These are phyloP conservation scores for Aphrocallistes beatrix DNA, from an alignment of 37 sponge, comb jelly and placozoan species.

Conservation along the genomic window DNA sequence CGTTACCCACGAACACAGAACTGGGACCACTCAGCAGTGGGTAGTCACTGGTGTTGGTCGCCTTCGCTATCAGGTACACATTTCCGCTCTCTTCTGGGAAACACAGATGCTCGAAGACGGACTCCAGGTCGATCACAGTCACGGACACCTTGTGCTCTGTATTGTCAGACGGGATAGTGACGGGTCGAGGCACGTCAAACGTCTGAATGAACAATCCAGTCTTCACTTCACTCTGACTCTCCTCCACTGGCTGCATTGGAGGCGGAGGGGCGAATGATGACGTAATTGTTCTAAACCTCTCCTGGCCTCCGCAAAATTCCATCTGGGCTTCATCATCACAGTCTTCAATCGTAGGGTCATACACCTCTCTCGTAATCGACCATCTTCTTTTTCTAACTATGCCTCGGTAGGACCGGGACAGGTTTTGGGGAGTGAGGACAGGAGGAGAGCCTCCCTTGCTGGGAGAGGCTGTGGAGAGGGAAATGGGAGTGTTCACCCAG, in stretches of 20 bases:
- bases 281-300: too few species aligned
- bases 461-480: slow-evolving; percentile 38
- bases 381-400: too few species aligned
- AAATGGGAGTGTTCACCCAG: slow-evolving; percentile 31
- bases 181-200: background rate
- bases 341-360: too few species aligned
- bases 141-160: slow-evolving; percentile 24
- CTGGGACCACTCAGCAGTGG: slow-evolving; percentile 22
- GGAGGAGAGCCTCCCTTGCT: slow-evolving; percentile 34
- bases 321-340: too few species aligned
- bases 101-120: slow-evolving; percentile 20
- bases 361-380: too few species aligned
- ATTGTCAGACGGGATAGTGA: slow-evolving; percentile 27
- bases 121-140: background rate
- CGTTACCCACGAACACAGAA: slow-evolving; percentile 23
- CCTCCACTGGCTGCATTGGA: background rate
- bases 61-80: slow-evolving; percentile 24
- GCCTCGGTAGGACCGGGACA: background rate
- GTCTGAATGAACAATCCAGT: slow-evolving; percentile 14
- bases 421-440: background rate
- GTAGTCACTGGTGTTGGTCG: slow-evolving; percentile 9
- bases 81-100: slow-evolving; percentile 4
- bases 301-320: too few species aligned
- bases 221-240: background rate
- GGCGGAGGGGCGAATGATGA: too few species aligned